Evolutionary conservation across 2,797 vertebrate genomes (phyloP).

Genomic region (Falco cherrug): DNA sequence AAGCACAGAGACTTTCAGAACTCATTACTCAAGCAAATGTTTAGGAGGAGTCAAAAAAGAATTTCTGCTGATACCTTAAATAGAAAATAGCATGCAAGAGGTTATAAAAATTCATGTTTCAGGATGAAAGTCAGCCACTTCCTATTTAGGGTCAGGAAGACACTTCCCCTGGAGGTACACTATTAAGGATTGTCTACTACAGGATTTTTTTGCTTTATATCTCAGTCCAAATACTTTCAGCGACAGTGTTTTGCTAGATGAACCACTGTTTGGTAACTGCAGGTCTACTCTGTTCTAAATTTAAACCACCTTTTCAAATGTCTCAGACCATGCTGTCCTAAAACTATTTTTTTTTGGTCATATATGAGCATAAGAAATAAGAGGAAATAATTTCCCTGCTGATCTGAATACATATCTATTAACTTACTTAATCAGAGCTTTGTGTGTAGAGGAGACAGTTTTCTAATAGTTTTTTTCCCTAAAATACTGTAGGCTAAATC

Average conservation of each 20-base stretch:
- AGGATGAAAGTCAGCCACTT: conserved; percentile 16
- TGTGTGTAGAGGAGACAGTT: not conserved
- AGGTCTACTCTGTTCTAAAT: not conserved
- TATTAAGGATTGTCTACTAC: not conserved
- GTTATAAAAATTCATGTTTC: conserved; percentile 22
- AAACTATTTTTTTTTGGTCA: not conserved
- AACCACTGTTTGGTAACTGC: not conserved
- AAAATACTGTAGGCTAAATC: not conserved
- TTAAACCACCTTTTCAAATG: not conserved
- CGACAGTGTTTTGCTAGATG: not conserved
- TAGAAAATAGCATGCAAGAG: not conserved
- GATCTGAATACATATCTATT: not conserved
- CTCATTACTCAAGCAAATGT: conserved; percentile 1
- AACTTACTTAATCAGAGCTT: not conserved
- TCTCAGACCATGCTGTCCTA: not conserved
- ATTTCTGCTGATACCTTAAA: not conserved
- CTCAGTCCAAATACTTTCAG: not conserved
- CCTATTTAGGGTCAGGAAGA: conserved; percentile 11
- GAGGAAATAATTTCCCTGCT: not conserved
- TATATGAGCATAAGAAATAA: not conserved
- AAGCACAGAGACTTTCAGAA: not conserved
- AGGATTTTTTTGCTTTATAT: not conserved
- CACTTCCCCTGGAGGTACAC: not conserved
- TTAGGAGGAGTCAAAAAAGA: not conserved
- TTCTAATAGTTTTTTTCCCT: not conserved